These are phyloP conservation scores for Alsophila aescularia DNA, from an alignment of 2,888 invertebrate species.

Conservation along the genomic window DNA sequence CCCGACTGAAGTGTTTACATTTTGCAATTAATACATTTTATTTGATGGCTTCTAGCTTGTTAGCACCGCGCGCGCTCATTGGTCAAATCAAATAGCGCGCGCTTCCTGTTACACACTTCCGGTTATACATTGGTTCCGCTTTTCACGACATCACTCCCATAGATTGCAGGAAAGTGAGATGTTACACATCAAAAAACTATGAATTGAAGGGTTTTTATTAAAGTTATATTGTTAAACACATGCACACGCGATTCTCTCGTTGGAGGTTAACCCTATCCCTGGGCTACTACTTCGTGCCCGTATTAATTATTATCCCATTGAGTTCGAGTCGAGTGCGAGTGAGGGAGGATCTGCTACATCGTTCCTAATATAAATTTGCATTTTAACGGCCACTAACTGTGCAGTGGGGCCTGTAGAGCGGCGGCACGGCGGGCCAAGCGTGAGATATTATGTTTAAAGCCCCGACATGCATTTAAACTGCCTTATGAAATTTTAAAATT, in stretches of 20 bases:
- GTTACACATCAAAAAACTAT: too few species aligned
- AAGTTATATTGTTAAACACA: too few species aligned
- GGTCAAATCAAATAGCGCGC: too few species aligned
- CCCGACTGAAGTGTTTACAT: too few species aligned
- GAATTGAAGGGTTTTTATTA: too few species aligned
- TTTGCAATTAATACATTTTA: too few species aligned
- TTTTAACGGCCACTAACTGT: slow-evolving; percentile 58
- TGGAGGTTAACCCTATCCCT: slow-evolving; percentile 23
- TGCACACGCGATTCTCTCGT: neutral
- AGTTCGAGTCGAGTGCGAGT: slow-evolving; percentile 35
- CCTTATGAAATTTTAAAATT: slow-evolving; percentile 55
- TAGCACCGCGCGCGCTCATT: too few species aligned
- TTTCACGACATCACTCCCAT: too few species aligned
- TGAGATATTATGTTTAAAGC: slow-evolving; percentile 51
- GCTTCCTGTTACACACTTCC: too few species aligned
- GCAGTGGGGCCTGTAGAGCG: slow-evolving; percentile 52
- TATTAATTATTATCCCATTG: slow-evolving; percentile 50
- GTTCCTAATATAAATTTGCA: slow-evolving; percentile 59
- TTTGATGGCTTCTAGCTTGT: too few species aligned
- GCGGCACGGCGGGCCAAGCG: slow-evolving; percentile 30
- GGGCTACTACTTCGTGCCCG: slow-evolving; percentile 41
- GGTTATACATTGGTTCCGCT: too few species aligned
- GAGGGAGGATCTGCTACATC: slow-evolving; percentile 43
- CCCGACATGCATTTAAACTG: slow-evolving; percentile 63
- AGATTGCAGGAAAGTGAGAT: too few species aligned